Percentiles rank a stretch among this genome's conserved stretches.
Evolutionary conservation across 2,797 vertebrate species (phyloP).

Genomic region (Gymnocypris eckloni): DNA sequence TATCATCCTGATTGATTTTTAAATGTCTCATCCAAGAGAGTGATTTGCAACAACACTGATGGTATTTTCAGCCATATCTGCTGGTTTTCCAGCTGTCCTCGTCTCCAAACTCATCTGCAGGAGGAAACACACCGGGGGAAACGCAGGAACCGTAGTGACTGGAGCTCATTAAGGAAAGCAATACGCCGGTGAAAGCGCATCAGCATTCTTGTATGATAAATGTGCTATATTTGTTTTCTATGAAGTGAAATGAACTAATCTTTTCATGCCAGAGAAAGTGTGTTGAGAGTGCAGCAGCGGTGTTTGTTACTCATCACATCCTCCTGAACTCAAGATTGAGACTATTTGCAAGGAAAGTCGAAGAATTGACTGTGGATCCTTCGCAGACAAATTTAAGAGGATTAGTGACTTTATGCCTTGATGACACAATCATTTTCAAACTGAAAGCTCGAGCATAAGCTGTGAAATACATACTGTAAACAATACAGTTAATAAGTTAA

Average conservation of each 20-base stretch:
- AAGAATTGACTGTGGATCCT: conserved; percentile 25
- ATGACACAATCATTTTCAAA: conserved; percentile 4
- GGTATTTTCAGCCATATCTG: conserved; percentile 26
- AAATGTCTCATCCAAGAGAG: not conserved
- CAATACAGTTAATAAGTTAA: not conserved
- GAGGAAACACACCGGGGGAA: conserved; percentile 58
- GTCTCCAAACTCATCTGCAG: conserved; percentile 37
- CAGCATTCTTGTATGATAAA: conserved; percentile 74
- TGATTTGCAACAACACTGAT: not conserved
- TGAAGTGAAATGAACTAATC: conserved; percentile 51
- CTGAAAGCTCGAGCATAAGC: not conserved
- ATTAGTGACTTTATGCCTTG: conserved; percentile 6
- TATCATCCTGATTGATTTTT: not conserved
- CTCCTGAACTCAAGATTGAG: conserved; percentile 17
- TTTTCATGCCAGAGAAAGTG: conserved; percentile 48
- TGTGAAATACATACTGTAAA: not conserved
- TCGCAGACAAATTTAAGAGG: conserved; percentile 8
- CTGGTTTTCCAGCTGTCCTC: not conserved
- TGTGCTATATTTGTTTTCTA: conserved; percentile 64
- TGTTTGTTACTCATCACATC: conserved; percentile 30
- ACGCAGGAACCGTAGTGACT: conserved; percentile 57
- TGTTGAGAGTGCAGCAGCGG: not conserved
- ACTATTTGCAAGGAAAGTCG: not conserved
- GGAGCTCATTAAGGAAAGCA: conserved; percentile 72
- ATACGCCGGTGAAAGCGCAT: conserved; percentile 72